Evolutionary conservation across 1,140 invertebrate genomes (phyloP), one percentile per base, ranked within the genome.

Genomic region (Drosophila rufa): DNA sequence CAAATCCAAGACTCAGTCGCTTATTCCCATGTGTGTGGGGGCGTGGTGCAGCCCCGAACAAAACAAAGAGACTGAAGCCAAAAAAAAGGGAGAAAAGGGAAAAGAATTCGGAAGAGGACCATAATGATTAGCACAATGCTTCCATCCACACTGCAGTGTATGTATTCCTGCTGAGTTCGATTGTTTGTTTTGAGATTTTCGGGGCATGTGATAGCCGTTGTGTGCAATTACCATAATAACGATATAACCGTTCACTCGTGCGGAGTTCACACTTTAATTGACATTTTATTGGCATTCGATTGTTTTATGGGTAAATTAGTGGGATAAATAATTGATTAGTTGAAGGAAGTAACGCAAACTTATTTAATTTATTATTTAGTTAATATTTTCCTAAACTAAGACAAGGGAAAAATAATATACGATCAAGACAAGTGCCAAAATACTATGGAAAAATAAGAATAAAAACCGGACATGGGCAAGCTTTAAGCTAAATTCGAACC

Each of bases 1-100:
- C 50, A 90, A 89, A 89, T 81, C 85, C 78, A 59, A 55, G 81
- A 57, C 75, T 84, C 70, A 90, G 81, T 65, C 78, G 67, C 55
- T 83, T 90, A 90, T 79, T 81, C 81, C 80, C 84, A 79, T 79
- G 69, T 78, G 53, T 45, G 43, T 30, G 51, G 19, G 66, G 58
- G 66, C 50, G 42, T 53, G 46, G 9, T 61, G 38, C 27, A 57
- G 30, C 56, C 46, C 50, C 46, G 4, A 12, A 42, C n/a, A 38
- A 25, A 53, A 65, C 25, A 55, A 74, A 62, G 48, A 36, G 53
- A 25, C 53, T 56, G 47, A 48, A 62, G 40, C 43, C 19, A 22
- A 69, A 55, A 25, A 55, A 25, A 5, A 2, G 36, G 6, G 11
- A 57, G 67, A 65, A 57, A 56, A 25, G 17, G 46, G 46, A 57